Evolutionary conservation across 2,113 vertebrate species (phyloP).

Genomic region (Platichthys stellatus): DNA sequence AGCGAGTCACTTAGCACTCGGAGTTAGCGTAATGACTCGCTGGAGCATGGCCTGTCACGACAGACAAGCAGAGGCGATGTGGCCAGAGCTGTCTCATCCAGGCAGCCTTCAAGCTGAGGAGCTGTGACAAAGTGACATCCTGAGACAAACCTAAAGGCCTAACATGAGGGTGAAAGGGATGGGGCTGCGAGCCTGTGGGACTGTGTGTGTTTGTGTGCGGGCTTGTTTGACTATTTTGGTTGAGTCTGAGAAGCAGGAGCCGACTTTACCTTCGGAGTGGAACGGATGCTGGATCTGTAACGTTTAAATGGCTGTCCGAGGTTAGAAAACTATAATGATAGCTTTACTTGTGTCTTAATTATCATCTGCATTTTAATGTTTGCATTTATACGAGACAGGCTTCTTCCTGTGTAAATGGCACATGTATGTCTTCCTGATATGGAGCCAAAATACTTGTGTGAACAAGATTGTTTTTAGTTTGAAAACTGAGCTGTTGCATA

Average conservation of each 20-base stretch:
- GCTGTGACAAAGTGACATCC: constrained; percentile 76
- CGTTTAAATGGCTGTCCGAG: neutral
- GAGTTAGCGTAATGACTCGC: constrained; percentile 71
- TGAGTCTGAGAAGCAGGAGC: neutral
- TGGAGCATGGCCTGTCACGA: constrained; percentile 69
- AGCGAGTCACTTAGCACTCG: constrained; percentile 69
- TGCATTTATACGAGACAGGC: no score
- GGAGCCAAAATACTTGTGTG: no score
- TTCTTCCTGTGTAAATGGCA: no score
- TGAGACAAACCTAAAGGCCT: constrained; percentile 71
- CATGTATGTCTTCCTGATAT: no score
- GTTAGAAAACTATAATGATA: no score
- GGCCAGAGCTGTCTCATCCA: constrained; percentile 75
- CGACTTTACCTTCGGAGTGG: neutral
- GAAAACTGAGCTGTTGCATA: no score
- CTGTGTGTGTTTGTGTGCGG: neutral
- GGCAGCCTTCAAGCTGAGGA: constrained; percentile 72
- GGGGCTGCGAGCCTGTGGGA: constrained; percentile 46
- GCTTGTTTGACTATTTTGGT: neutral
- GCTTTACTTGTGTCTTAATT: no score
- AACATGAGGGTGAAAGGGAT: constrained; percentile 52
- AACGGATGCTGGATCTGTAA: neutral
- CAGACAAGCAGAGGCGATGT: constrained; percentile 63
- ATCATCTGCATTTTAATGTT: no score
- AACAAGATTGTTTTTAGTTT: no score